These are phyloP conservation scores for Platyrinchus mystaceus DNA, from an alignment of 2,797 vertebrate species.

Conservation along the genomic window DNA sequence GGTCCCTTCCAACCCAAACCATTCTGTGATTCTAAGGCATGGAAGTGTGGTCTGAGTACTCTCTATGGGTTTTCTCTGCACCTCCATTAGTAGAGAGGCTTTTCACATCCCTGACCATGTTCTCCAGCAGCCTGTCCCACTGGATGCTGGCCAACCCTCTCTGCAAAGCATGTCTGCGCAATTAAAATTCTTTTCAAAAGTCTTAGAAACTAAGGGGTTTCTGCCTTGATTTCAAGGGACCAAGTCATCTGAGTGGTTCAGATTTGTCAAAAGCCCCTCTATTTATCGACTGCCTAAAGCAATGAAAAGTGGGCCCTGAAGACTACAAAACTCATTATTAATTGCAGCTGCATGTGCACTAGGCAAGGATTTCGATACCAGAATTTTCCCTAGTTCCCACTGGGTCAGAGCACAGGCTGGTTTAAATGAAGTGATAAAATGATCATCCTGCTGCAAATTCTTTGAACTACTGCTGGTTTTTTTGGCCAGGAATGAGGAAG, in stretches of 20 bases:
- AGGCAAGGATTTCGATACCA: background rate
- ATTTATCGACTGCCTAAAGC: background rate
- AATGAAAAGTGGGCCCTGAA: background rate
- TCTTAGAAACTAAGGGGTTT: background rate
- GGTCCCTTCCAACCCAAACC: background rate
- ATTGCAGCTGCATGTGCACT: background rate
- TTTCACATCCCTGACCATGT: background rate
- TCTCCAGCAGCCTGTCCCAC: background rate
- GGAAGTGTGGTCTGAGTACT: background rate
- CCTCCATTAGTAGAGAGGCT: background rate
- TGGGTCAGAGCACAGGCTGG: background rate
- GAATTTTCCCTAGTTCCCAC: background rate
- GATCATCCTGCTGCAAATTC: background rate
- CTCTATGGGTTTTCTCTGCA: background rate
- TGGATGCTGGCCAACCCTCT: background rate
- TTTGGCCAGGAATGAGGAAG: background rate
- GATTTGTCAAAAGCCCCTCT: background rate
- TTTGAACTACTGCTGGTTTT: background rate
- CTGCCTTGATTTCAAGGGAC: background rate
- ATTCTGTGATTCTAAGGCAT: background rate
- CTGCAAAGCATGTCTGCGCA: background rate
- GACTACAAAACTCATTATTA: background rate
- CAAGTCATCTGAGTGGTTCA: background rate
- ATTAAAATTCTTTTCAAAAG: background rate
- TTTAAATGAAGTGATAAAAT: conserved; percentile 14